Percentiles rank a stretch among this genome's conserved stretches.
Conservation (phyloP, 2,888 invertebrate species). For the Dione vanillae region DNA sequence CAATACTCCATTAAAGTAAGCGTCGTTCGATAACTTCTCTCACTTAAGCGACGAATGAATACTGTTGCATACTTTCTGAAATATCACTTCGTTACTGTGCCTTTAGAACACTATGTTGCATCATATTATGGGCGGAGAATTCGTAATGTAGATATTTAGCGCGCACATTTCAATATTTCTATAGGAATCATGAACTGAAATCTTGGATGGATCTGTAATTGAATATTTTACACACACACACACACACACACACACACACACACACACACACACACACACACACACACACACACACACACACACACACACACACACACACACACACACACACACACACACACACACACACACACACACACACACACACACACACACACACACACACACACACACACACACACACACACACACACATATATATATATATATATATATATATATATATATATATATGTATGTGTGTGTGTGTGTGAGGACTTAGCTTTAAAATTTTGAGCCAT, state of each 20-base stretch:
- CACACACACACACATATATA: neutral
- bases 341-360: neutral
- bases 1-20: conserved; percentile 38
- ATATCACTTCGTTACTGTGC: conserved; percentile 37
- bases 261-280: no score
- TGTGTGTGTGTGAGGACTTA: no score
- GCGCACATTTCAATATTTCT: conserved; percentile 34
- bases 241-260: no score
- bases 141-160: conserved; percentile 30
- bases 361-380: neutral
- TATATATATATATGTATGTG: neutral
- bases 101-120: conserved; percentile 37
- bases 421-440: neutral
- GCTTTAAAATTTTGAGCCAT: conserved; percentile 20
- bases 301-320: no score
- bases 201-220: conserved; percentile 18
- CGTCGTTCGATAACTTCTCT: conserved; percentile 40
- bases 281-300: no score
- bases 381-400: neutral
- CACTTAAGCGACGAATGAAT: conserved; percentile 40
- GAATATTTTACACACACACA: no score
- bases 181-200: conserved; percentile 24
- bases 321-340: no score
- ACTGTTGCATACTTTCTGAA: conserved; percentile 40
- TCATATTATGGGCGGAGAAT: conserved; percentile 37